Base-by-base conservation (phyloP, 2,797 vertebrate species). In the Hoplostethus atlanticus region DNA sequence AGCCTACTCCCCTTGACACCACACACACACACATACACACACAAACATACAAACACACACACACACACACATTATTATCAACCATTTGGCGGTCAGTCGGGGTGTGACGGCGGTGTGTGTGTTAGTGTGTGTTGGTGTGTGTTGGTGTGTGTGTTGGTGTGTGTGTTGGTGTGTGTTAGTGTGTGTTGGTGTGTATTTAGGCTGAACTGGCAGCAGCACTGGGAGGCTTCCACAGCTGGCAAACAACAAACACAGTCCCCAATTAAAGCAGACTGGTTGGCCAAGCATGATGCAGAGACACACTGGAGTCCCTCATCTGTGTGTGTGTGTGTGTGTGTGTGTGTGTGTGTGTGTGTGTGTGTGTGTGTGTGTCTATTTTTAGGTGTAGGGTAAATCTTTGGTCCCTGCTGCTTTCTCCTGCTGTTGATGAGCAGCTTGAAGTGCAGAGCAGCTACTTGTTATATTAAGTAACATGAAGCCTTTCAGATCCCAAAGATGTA, bases 241-340 rank as follows among this genome's bases (percentile, higher is more conserved):
- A 64, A 48, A 65, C 66, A 46, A 38, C 54, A 77, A 85, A 83
- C 60, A 68, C 69, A 59, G 28, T 57, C 10, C 90, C 10, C 90
- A 87, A 92, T 91, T 86, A 92, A 70, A 64, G 42, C 28, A 81
- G n/a, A 48, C 59, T 64, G 77, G 55, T 51, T 38, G 80, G 61
- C 79, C 76, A 80, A 80, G 89, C 82, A 60, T 72, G 82, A 85
- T 55, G 75, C 58, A 67, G 55, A 75, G 59, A 71, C 65, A 48
- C 57, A 54, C 1, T 9, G 0, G 38, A 57, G 48, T 66, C 66
- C 58, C 76, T 56, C 13, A 67, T 54, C 62, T 63, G 56, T 52
- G 60, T 73, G 79, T 76, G 72, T 57, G 36, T 25, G 7, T 63
- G 40, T 48, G 50, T 40, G 40, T 52, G 31, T 55, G 15, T 46